These are phyloP conservation scores for Crioceris asparagi DNA, from an alignment of 2,888 invertebrate species.

Conservation along the genomic window DNA sequence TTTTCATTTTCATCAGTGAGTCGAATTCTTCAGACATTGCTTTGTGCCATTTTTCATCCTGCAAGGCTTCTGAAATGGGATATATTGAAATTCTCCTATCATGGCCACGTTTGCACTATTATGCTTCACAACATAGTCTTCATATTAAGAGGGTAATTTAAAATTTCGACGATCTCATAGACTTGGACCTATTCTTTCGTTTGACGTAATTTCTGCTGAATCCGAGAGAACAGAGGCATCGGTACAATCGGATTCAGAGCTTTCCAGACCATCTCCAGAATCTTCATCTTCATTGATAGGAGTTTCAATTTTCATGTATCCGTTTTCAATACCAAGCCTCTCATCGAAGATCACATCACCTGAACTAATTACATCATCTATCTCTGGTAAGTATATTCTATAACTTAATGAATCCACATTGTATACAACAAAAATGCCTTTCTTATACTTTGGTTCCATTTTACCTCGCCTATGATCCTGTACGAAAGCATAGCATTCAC, in stretches of 20 bases:
- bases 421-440: conserved; percentile 17
- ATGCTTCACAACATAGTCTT: conserved; percentile 10
- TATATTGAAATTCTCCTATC: too few relatives aligned
- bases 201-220: not conserved
- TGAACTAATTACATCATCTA: conserved; percentile 7
- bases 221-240: too few relatives aligned
- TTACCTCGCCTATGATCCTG: too few relatives aligned
- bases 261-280: conserved; percentile 6
- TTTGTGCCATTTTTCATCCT: too few relatives aligned
- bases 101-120: too few relatives aligned
- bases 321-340: conserved; percentile 6
- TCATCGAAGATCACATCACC: conserved; percentile 8
- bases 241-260: not conserved
- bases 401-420: conserved; percentile 14
- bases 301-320: conserved; percentile 6
- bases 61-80: too few relatives aligned
- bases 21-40: too few relatives aligned
- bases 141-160: conserved; percentile 5
- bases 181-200: too few relatives aligned
- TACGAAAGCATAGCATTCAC: too few relatives aligned
- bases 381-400: conserved; percentile 12
- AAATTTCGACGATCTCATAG: conserved; percentile 5
- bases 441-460: too few relatives aligned
- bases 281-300: conserved; percentile 4
- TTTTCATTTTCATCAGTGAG: too few relatives aligned